phyloP scores from a whole-genome alignment of 2,888 invertebrate species.

The Zygogramma bicolorata region DNA sequence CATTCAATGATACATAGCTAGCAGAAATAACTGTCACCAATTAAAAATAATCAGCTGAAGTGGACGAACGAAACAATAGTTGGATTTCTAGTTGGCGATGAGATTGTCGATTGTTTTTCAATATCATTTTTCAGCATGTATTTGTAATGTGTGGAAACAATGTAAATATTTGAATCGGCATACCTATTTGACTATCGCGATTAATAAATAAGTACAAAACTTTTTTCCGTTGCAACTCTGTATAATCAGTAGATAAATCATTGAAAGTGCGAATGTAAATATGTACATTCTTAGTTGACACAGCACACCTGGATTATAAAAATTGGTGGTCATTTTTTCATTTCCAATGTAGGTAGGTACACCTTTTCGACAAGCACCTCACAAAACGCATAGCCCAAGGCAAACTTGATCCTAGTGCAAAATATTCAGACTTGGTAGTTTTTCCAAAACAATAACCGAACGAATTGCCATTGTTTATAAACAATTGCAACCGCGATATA shows the following conservation, averaged over 20 bases:
- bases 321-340: neutral
- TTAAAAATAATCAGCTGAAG: neutral
- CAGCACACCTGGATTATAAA: neutral
- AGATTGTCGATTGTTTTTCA: neutral
- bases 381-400: neutral
- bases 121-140: too few relatives aligned
- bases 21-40: slow-evolving; percentile 13
- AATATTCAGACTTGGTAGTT: neutral
- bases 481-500: neutral
- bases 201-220: neutral
- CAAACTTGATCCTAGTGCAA: neutral
- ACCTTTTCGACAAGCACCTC: neutral
- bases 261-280: neutral
- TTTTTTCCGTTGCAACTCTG: neutral
- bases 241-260: neutral
- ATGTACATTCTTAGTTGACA: neutral
- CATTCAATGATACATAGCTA: slow-evolving; percentile 5
- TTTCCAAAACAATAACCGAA: neutral
- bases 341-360: neutral
- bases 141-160: too few relatives aligned
- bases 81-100: neutral
- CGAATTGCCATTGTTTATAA: neutral
- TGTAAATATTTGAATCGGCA: neutral
- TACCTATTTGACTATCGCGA: neutral
- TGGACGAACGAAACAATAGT: neutral